Evolutionary conservation across 2,113 vertebrate species (phyloP), one percentile per base, ranked within the genome.

Genomic region (Syrrhaptes paradoxus): DNA sequence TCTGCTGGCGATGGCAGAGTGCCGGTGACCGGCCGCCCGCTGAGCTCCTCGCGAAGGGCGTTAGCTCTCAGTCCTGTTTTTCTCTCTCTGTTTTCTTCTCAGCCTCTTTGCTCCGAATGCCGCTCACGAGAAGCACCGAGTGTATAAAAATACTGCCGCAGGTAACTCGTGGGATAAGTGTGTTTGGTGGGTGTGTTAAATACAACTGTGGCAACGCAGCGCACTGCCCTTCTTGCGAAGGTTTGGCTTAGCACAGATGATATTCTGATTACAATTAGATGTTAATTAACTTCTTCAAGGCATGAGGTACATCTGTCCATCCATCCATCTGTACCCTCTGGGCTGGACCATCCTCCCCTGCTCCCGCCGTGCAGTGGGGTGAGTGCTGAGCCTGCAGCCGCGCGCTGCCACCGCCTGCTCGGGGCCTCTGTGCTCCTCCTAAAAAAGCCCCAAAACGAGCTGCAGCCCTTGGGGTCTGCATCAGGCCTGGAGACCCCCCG

Each of bases 321-420:
- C 49, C 1, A 0, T 7, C 15, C 43, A 11, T 17, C 2, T 1
- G 3, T 6, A 9, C 2, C 2, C 8, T 24, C 34, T 11, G 46
- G 61, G 52, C 54, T n/a, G 46, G 38, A 26, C 45, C 43, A 4
- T 20, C 74, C 63, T 20, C 41, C 36, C 22, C 36, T 58, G 63
- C 55, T 48, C 17, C 1, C 1, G 6, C 2, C 22, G 9, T 3
- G 13, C 51, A 3, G 3, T 12, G 54, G 48, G 19, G 24, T 9
- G 36, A 17, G 29, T 13, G 52, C 21, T 6, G 57, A 4, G 16
- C 73, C 34, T 22, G 81, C 66, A 59, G 68, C 58, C 36, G 1
- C 5, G 1, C 14, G 4, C 74, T 8, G 7, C 73, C 41, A 41
- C 58, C 6, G 0, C 2, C 25, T 14, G 65, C 54, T 36, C 59